Conservation (phyloP, 2,888 invertebrate species). For the Rotaria magnacalcarata region DNA sequence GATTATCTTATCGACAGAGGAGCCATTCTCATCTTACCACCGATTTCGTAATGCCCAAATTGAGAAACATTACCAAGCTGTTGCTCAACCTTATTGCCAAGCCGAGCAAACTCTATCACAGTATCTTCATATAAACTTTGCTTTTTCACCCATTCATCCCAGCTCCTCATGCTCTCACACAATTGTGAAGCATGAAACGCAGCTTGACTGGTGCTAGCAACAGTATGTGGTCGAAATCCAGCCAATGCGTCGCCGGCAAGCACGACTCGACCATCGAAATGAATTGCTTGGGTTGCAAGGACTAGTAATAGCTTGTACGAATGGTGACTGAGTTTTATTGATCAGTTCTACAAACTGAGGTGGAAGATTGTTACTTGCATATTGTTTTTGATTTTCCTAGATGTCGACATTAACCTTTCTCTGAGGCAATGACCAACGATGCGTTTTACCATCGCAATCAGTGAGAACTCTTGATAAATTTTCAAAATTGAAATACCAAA, state of each 20-base stretch:
- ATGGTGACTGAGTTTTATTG: neutral
- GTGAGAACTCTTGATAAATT: neutral
- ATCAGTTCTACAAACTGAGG: neutral
- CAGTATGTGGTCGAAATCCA: conserved; percentile 9
- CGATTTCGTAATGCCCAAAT: neutral
- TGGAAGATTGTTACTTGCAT: neutral
- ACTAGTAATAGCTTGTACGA: neutral
- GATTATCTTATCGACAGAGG: neutral
- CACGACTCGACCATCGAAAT: neutral
- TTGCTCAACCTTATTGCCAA: neutral
- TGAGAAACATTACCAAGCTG: neutral
- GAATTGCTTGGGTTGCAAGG: neutral
- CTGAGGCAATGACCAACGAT: neutral
- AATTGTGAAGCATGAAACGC: neutral
- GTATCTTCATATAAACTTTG: neutral
- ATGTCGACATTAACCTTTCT: neutral
- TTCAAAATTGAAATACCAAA: neutral
- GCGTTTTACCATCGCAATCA: neutral
- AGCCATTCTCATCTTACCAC: neutral
- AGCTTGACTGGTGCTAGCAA: neutral
- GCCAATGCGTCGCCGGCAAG: neutral
- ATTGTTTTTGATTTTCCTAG: neutral
- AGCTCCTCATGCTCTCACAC: neutral
- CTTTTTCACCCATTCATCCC: neutral
- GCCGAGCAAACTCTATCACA: neutral